These are phyloP conservation scores for Elachura formosa DNA, from an alignment of 2,113 vertebrate genomes.

Conservation along the genomic window DNA sequence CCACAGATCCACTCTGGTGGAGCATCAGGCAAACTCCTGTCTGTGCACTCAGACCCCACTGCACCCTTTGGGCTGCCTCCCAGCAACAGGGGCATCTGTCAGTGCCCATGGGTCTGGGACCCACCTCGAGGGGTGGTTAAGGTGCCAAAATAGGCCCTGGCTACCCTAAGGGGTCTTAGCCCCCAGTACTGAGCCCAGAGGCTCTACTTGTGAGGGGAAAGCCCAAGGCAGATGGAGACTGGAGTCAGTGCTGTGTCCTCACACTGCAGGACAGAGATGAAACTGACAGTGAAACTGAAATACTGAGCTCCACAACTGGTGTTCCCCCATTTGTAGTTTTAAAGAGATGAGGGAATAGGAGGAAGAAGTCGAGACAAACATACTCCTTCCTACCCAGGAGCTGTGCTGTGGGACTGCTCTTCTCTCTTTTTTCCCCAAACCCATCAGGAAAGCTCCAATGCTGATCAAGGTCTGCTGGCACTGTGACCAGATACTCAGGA, in stretches of 20 bases:
- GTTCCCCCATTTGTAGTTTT: not conserved
- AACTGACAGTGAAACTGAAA: not conserved
- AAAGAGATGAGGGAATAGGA: not conserved
- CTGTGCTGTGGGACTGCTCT: not conserved
- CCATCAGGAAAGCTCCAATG: rapidly evolving
- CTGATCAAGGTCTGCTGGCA: not conserved
- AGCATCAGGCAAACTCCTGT: not conserved
- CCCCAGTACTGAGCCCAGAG: not conserved
- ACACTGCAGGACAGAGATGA: rapidly evolving
- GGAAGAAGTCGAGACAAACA: not conserved
- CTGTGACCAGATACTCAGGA: rapidly evolving
- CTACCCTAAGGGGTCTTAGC: not conserved
- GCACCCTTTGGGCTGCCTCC: not conserved
- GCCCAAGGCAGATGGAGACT: not conserved
- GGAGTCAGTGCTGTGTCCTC: not conserved
- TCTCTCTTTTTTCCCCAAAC: not conserved
- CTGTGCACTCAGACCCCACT: not conserved
- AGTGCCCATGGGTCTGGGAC: not conserved
- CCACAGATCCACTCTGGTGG: not conserved
- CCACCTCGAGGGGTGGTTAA: rapidly evolving
- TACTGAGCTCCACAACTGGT: not conserved
- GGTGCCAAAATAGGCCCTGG: not conserved
- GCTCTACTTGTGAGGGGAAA: not conserved
- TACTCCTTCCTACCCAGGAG: too few species aligned
- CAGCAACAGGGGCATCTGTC: not conserved